These are phyloP conservation scores for Trididemnum miniatum DNA, from an alignment of 23 tunicate genomes.

Conservation along the genomic window DNA sequence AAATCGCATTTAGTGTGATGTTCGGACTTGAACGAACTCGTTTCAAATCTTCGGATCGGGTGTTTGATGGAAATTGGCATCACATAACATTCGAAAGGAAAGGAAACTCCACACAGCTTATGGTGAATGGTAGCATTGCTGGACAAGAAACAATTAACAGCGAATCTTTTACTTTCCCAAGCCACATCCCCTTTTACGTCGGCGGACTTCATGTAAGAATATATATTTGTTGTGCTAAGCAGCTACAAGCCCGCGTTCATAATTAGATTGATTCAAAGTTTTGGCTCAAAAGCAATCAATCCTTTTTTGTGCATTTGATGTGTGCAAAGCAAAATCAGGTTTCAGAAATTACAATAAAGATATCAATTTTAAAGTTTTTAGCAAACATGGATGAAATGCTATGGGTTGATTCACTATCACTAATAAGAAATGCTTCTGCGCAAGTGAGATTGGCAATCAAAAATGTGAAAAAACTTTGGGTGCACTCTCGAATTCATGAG, in stretches of 20 bases:
- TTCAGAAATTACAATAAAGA: no score
- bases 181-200: conserved; percentile 60
- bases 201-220: conserved; percentile 76
- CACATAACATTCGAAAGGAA: conserved; percentile 67
- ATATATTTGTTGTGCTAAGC: background rate
- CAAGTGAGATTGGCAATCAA: no score
- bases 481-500: no score
- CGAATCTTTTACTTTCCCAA: conserved; percentile 51
- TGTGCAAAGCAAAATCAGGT: no score
- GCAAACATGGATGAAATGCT: no score
- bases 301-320: no score
- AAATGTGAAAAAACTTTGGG: no score
- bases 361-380: no score
- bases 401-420: no score
- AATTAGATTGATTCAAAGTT: background rate
- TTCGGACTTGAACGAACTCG: conserved; percentile 47
- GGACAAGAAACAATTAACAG: conserved; percentile 5
- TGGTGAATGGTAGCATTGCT: conserved; percentile 56
- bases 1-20: conserved; percentile 56
- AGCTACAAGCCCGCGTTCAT: no score
- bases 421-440: no score
- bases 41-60: conserved; percentile 30
- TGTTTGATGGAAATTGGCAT: conserved; percentile 76
- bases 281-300: no score
- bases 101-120: conserved; percentile 45